These are phyloP conservation scores for Microcebus lehilahytsara DNA, from an alignment of 2,113 vertebrate genomes.

Conservation along the genomic window DNA sequence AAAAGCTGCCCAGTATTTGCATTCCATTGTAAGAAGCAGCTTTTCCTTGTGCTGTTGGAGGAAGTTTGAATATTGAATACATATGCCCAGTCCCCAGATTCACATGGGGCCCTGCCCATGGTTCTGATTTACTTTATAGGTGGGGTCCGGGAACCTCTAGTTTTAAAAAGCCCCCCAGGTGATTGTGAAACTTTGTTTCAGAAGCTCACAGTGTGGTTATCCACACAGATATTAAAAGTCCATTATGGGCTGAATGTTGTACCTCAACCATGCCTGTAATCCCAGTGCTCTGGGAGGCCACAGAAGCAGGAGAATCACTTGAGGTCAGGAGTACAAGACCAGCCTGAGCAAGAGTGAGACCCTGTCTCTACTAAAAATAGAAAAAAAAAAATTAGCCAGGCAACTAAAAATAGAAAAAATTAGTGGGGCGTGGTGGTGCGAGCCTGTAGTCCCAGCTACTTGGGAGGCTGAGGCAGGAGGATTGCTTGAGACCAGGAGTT, in stretches of 20 bases:
- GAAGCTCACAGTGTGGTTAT: not conserved
- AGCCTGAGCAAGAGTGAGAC: too few relatives aligned
- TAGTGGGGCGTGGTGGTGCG: too few relatives aligned
- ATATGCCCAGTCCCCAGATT: slow-evolving; percentile 1
- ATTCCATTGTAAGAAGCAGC: slow-evolving; percentile 25
- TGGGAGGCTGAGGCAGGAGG: too few relatives aligned
- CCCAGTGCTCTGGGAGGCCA: too few relatives aligned
- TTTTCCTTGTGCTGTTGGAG: slow-evolving; percentile 9
- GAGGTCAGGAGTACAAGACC: too few relatives aligned
- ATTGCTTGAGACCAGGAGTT: too few relatives aligned
- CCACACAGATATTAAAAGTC: not conserved
- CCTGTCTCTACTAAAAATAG: too few relatives aligned
- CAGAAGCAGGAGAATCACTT: too few relatives aligned
- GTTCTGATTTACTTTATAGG: slow-evolving; percentile 24
- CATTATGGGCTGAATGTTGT: not conserved
- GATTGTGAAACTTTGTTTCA: slow-evolving; percentile 22
- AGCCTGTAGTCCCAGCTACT: too few relatives aligned
- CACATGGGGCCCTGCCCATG: not conserved
- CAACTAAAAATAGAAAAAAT: too few relatives aligned
- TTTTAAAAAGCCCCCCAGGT: not conserved
- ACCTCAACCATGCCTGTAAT: too few relatives aligned
- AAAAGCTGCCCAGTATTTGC: slow-evolving; percentile 41
- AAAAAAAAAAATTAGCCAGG: too few relatives aligned
- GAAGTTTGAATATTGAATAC: slow-evolving; percentile 25
- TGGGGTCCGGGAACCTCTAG: not conserved